A percentile compares a stretch with the other conserved stretches of the same genome.
Evolutionary conservation across 2,888 invertebrate species (phyloP).

Genomic region (Leptopterna dolabrata): DNA sequence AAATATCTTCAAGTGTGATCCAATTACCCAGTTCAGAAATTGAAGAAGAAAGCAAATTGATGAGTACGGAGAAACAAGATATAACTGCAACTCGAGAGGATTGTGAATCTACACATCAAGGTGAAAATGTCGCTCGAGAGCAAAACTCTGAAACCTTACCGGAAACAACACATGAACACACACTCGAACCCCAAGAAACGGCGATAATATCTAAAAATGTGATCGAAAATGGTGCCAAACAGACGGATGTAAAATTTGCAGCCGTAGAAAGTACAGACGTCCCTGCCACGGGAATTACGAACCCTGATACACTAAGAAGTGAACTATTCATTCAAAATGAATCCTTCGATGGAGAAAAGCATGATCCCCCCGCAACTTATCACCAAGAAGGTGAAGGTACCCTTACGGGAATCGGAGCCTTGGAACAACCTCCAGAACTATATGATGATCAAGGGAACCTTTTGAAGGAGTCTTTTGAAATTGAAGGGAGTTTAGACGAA

Average conservation of each 20-base stretch:
- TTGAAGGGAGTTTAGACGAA: constrained; percentile 40
- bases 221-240: not conserved
- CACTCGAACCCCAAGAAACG: not conserved
- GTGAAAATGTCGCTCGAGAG: not conserved
- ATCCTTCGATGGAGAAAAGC: not conserved
- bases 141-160: not conserved
- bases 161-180: not conserved
- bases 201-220: not conserved
- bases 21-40: not conserved
- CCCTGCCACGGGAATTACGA: not conserved
- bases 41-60: not conserved
- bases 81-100: not conserved
- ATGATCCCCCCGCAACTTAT: not conserved
- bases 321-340: not conserved
- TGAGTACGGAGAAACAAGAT: not conserved
- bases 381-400: not conserved
- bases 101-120: not conserved
- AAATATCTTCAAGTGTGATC: not conserved
- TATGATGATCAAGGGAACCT: not conserved
- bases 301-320: not conserved
- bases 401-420: not conserved
- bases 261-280: not conserved
- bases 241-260: not conserved
- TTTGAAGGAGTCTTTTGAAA: constrained; percentile 28
- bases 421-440: not conserved